Percentiles rank a stretch among this genome's conserved stretches.
These are phyloP conservation scores for Megalops atlanticus DNA, from an alignment of 2,113 vertebrate species.

Conservation along the genomic window DNA sequence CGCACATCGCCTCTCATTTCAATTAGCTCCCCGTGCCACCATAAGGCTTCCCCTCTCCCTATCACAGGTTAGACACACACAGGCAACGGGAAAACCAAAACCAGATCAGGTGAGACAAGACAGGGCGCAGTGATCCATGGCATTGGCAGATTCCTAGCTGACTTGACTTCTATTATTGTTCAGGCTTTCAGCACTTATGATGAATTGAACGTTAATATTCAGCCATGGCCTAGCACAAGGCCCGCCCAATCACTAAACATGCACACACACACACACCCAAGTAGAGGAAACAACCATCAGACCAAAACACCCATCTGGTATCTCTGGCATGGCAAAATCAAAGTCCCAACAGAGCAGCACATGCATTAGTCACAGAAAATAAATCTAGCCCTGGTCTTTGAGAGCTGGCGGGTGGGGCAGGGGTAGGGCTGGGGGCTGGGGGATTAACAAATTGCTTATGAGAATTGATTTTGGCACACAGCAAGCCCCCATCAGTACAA, in stretches of 20 bases:
- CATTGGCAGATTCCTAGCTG: not conserved
- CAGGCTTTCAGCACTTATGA: conserved; percentile 34
- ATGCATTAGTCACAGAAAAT: conserved; percentile 20
- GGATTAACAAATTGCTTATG: conserved; percentile 21
- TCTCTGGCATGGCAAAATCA: conserved; percentile 1
- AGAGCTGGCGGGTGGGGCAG: conserved; percentile 17
- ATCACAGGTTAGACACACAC: conserved; percentile 44
- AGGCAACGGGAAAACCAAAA: not conserved
- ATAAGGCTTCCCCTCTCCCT: conserved; percentile 23
- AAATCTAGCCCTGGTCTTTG: conserved; percentile 14
- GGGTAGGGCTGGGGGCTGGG: not conserved
- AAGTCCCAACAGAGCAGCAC: not conserved
- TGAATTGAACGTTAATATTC: conserved; percentile 47
- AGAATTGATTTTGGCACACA: conserved; percentile 25
- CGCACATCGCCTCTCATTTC: conserved; percentile 81
- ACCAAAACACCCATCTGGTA: conserved; percentile 24
- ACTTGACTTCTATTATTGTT: not conserved
- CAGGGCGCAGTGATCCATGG: not conserved
- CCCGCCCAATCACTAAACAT: conserved; percentile 4
- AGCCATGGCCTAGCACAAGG: not conserved
- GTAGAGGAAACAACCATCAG: conserved; percentile 14
- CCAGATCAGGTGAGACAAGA: no score
- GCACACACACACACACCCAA: conserved; percentile 17
- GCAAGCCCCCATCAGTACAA: conserved; percentile 9
- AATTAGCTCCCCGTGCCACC: conserved; percentile 72